These are phyloP conservation scores for Eupithecia abbreviata DNA, from an alignment of 2,888 invertebrate species.

Conservation along the genomic window DNA sequence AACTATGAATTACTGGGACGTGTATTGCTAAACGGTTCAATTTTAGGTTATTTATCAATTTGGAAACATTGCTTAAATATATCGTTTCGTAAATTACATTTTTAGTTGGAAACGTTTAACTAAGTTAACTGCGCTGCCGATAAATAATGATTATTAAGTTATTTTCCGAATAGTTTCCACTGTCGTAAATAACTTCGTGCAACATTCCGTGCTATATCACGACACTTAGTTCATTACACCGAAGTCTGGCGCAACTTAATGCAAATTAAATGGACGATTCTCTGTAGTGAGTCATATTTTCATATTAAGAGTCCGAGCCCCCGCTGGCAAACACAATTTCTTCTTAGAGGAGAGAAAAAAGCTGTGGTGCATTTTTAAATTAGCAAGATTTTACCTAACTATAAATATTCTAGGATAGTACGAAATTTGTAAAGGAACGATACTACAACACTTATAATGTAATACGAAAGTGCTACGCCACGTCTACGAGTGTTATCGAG, in stretches of 20 bases:
- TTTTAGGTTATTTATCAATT: constrained; percentile 32
- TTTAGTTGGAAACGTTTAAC: constrained; percentile 26
- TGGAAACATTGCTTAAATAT: constrained; percentile 22
- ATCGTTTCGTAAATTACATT: constrained; percentile 22
- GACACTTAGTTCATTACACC: constrained; percentile 52
- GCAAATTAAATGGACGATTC: constrained; percentile 73
- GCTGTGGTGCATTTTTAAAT: constrained; percentile 37
- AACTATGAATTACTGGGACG: constrained; percentile 46
- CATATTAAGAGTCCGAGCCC: constrained; percentile 70
- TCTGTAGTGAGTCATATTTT: constrained; percentile 73
- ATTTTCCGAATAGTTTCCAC: constrained; percentile 36
- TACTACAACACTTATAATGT: not conserved
- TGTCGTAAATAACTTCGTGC: constrained; percentile 36
- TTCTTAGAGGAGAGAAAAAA: constrained; percentile 54
- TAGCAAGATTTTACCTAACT: constrained; percentile 10
- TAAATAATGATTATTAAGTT: constrained; percentile 36
- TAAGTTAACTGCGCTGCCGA: constrained; percentile 29
- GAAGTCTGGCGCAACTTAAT: constrained; percentile 58
- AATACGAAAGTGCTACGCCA: not conserved
- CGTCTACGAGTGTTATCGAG: constrained; percentile 1
- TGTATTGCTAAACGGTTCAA: constrained; percentile 36
- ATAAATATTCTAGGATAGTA: not conserved
- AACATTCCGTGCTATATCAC: constrained; percentile 44
- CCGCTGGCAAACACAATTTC: constrained; percentile 74
- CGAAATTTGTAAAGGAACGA: not conserved